A percentile compares a stretch with the other conserved stretches of the same genome.
phyloP scores from a whole-genome alignment of 2,113 vertebrate species.

The Perca fluviatilis region DNA sequence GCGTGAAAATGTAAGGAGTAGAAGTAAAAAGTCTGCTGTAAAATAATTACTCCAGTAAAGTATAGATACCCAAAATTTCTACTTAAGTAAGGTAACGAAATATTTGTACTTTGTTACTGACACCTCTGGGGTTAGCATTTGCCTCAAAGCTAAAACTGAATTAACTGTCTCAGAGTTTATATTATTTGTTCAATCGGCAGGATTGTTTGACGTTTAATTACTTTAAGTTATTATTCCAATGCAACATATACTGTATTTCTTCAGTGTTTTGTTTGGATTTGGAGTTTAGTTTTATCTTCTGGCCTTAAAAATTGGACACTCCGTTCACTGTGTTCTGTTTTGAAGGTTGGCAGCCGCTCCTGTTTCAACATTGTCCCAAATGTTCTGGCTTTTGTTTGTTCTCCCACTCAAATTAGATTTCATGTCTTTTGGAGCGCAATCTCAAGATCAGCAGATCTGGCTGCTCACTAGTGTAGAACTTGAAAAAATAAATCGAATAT shows the following conservation, averaged over 20 bases:
- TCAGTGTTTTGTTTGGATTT: constrained; percentile 30
- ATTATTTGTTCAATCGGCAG: constrained; percentile 16
- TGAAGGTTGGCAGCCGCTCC: constrained; percentile 52
- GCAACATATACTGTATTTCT: not conserved
- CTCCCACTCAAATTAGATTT: constrained; percentile 65
- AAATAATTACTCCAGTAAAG: too few species aligned
- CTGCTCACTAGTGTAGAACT: constrained; percentile 30
- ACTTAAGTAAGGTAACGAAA: too few species aligned
- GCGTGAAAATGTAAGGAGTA: too few species aligned
- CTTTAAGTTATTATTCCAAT: constrained; percentile 4
- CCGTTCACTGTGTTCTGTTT: constrained; percentile 40
- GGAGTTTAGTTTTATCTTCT: constrained; percentile 27
- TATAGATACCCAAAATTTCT: too few species aligned
- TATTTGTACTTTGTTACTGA: too few species aligned
- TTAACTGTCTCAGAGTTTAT: not conserved
- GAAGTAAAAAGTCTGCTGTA: too few species aligned
- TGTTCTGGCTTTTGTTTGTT: constrained; percentile 62
- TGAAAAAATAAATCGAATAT: constrained; percentile 22
- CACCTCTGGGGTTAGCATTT: not conserved
- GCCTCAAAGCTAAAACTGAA: not conserved
- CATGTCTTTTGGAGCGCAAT: constrained; percentile 42
- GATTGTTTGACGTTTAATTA: constrained; percentile 32
- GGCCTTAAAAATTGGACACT: constrained; percentile 41
- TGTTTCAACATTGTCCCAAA: constrained; percentile 54
- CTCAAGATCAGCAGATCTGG: constrained; percentile 49